Conservation (phyloP, 2,888 invertebrate species). For the Luffia ferchaultella region DNA sequence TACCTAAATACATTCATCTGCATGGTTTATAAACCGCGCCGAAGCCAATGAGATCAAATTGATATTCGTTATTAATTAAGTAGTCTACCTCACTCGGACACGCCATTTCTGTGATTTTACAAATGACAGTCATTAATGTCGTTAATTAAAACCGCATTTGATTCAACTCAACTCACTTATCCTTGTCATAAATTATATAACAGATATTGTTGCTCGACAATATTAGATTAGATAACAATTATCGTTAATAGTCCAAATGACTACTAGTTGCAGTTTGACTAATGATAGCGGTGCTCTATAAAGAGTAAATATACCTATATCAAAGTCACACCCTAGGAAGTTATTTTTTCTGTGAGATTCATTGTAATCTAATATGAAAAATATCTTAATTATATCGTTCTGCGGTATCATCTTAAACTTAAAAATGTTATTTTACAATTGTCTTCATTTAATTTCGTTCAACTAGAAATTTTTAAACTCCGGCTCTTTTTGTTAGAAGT, state of each 20-base stretch:
- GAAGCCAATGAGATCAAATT: background rate
- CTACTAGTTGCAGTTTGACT: slow-evolving; percentile 12
- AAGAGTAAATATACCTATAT: too few species aligned
- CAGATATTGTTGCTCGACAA: slow-evolving; percentile 9
- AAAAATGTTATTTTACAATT: too few species aligned
- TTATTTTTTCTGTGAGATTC: too few species aligned
- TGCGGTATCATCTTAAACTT: too few species aligned
- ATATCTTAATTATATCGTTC: too few species aligned
- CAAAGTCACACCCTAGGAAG: too few species aligned
- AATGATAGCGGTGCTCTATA: too few species aligned
- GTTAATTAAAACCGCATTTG: background rate
- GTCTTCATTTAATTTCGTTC: too few species aligned
- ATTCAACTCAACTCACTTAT: background rate
- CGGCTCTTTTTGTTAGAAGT: too few species aligned
- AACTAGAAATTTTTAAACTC: too few species aligned
- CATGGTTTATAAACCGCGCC: background rate
- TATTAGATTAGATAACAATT: slow-evolving; percentile 28
- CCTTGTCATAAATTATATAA: background rate
- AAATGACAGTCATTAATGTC: background rate
- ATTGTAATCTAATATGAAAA: too few species aligned
- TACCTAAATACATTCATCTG: background rate
- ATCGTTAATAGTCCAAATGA: slow-evolving; percentile 4
- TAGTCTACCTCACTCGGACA: background rate
- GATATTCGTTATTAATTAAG: background rate
- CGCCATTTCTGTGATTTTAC: background rate